Evolutionary conservation across 2,113 vertebrate species (phyloP), one percentile per base, ranked within the genome.

Genomic region (Laterallus jamaicensis): DNA sequence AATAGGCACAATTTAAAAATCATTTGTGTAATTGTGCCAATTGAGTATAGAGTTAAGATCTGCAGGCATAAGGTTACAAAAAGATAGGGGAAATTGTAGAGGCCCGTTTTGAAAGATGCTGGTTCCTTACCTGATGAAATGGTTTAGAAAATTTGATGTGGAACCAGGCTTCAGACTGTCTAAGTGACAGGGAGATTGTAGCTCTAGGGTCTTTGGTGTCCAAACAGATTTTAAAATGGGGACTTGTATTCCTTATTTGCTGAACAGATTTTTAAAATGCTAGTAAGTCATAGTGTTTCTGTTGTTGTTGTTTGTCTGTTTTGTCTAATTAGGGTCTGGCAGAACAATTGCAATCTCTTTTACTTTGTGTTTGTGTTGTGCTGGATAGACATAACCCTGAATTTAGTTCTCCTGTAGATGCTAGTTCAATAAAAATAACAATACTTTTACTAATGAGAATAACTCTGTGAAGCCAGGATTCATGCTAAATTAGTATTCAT

Each of bases 401-500:
- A 59, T 91, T 75, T 67, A 83, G 73, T 78, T 82, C 52, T 88
- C 67, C 21, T n/a, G 7, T 70, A 81, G 78, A 63, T 56, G 44
- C 7, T 56, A 70, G 55, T 55, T 88, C 77, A 90, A 76, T 88
- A 88, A 86, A 86, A 91, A 82, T 40, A 81, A 74, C 85, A 70
- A 13, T 90, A 71, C 44, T 84, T 93, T 54, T 82, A 66, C 80
- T 90, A 82, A 93, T 75, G 64, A 88, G 62, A 60, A 58, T 60
- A 89, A 64, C 35, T 82, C 9, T n/a, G 31, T 89, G 77, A 82
- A 92, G n/a, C 60, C 64, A 84, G 71, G 60, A 83, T 71, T 90
- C 28, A 7, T 90, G 76, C 76, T 92, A 81, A 88, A 92, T 97
- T 92, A 84, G 67, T 79, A 82, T 64, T 54, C 58, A 15, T 94